These are phyloP conservation scores for Ferrisia virgata DNA, from an alignment of 2,888 invertebrate genomes.

Conservation along the genomic window DNA sequence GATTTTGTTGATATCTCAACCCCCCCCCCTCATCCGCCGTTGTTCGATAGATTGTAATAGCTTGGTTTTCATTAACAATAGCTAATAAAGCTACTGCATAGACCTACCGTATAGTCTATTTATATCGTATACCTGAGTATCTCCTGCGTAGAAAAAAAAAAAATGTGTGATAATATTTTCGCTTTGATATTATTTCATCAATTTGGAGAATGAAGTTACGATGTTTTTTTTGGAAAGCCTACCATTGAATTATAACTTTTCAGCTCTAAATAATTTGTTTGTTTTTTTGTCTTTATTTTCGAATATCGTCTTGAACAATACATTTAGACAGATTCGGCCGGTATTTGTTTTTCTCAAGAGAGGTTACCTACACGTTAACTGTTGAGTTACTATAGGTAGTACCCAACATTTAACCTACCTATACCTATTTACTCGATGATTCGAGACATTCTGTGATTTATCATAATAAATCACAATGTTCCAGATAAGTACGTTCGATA, in stretches of 20 bases:
- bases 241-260: neutral
- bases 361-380: neutral
- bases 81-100: neutral
- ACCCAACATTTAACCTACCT: too few relatives aligned
- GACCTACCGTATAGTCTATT: too few relatives aligned
- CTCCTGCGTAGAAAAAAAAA: too few relatives aligned
- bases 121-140: too few relatives aligned
- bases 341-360: constrained; percentile 15
- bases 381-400: neutral
- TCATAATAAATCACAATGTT: neutral
- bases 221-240: neutral
- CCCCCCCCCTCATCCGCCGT: too few relatives aligned
- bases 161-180: neutral
- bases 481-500: neutral
- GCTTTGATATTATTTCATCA: neutral
- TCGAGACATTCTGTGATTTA: neutral
- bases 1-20: too few relatives aligned
- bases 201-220: neutral
- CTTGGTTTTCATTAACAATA: too few relatives aligned
- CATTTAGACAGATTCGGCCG: neutral
- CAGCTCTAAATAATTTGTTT: neutral
- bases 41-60: too few relatives aligned
- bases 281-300: neutral
- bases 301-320: neutral
- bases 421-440: neutral